These are phyloP conservation scores for Porites rus DNA, from an alignment of 92 coral and sea anemone species.

Conservation along the genomic window DNA sequence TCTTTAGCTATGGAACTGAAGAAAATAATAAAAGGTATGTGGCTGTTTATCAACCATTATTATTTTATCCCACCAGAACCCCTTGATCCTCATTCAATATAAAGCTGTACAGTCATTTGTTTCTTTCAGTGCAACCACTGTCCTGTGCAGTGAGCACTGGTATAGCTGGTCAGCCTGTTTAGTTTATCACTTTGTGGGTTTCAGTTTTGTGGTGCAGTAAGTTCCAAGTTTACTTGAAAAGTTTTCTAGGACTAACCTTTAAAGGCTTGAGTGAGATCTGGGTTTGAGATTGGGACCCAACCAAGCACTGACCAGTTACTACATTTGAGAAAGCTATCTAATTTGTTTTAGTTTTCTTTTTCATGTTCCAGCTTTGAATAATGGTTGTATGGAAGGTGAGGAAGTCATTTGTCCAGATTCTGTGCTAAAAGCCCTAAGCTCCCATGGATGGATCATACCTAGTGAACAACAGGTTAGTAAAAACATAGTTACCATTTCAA, in stretches of 20 bases:
- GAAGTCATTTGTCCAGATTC: conserved; percentile 62
- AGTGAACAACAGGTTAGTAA: conserved; percentile 86
- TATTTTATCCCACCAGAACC: too few species aligned
- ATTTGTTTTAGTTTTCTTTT: background rate
- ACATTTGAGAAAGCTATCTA: too few species aligned
- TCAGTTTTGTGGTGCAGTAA: too few species aligned
- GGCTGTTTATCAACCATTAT: background rate
- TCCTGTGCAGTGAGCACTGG: too few species aligned
- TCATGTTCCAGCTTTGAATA: conserved; percentile 19
- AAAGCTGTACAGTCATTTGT: background rate
- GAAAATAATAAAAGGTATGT: conserved; percentile 79
- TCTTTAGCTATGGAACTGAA: conserved; percentile 75
- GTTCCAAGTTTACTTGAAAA: too few species aligned
- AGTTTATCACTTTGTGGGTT: too few species aligned
- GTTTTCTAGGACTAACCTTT: too few species aligned
- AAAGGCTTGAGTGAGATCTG: too few species aligned
- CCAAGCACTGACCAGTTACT: too few species aligned
- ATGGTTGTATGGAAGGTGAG: conserved; percentile 33
- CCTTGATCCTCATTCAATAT: background rate
- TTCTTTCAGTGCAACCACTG: too few species aligned
- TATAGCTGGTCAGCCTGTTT: too few species aligned
- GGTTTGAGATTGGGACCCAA: too few species aligned
- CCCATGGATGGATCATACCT: conserved; percentile 98
- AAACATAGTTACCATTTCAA: background rate
- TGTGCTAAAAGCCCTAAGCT: conserved; percentile 69